Percentiles rank a stretch among this genome's conserved stretches.
Conservation (phyloP, 2,888 invertebrate species). For the Hecatera dysodea region DNA sequence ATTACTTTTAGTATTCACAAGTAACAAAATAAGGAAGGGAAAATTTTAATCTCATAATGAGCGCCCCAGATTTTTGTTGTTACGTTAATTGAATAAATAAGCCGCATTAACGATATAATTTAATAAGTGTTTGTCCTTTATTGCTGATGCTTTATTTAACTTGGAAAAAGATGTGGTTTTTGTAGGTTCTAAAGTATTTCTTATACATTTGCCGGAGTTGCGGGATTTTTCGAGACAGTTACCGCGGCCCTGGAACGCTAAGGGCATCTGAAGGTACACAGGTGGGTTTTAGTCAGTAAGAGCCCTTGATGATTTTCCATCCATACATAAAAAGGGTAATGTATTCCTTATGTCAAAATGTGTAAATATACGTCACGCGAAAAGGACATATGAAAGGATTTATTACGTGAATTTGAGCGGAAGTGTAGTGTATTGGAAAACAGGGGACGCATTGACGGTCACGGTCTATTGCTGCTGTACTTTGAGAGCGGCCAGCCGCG, state of each 20-base stretch:
- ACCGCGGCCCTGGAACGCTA: no score
- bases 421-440: constrained; percentile 47
- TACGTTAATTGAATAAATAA: constrained; percentile 40
- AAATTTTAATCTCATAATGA: constrained; percentile 56
- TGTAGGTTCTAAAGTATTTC: neutral
- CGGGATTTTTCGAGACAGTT: no score
- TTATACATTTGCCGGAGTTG: no score
- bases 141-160: neutral
- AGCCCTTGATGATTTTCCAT: no score
- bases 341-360: neutral
- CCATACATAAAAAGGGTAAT: neutral
- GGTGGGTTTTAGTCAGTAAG: no score
- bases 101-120: constrained; percentile 51
- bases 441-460: constrained; percentile 28
- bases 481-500: constrained; percentile 12
- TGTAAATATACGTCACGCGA: constrained; percentile 23
- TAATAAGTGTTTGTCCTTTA: constrained; percentile 27
- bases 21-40: constrained; percentile 41
- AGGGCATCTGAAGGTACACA: no score
- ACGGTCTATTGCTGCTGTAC: constrained; percentile 8
- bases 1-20: constrained; percentile 36
- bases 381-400: constrained; percentile 26
- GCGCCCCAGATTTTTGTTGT: constrained; percentile 57
- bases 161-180: neutral
- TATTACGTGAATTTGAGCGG: constrained; percentile 10